Conservation (phyloP, 2,113 vertebrate genomes). For the Strix aluco region DNA sequence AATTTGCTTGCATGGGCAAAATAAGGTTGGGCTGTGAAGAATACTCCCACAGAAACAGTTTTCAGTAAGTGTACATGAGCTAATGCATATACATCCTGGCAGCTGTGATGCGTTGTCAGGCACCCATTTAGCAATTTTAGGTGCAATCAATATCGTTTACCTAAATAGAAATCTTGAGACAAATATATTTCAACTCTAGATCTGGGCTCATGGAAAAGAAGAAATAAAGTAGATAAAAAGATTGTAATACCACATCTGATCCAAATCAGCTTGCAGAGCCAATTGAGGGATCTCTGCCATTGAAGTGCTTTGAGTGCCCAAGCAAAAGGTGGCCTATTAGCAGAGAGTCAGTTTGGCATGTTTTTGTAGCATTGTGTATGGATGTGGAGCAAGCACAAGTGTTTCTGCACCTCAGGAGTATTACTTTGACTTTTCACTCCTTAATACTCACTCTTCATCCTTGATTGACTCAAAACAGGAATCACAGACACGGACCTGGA, state of each 20-base stretch:
- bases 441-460: slow-evolving; percentile 93
- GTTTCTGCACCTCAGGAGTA: not conserved
- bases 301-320: not conserved
- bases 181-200: not conserved
- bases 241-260: not conserved
- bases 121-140: not conserved
- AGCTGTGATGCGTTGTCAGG: not conserved
- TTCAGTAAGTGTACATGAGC: not conserved
- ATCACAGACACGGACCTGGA: slow-evolving; percentile 95
- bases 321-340: not conserved
- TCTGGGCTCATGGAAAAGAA: not conserved
- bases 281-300: not conserved
- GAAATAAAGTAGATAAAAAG: not conserved
- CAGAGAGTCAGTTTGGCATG: not conserved
- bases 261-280: not conserved
- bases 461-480: slow-evolving; percentile 91
- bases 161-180: not conserved
- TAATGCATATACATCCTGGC: not conserved
- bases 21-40: not conserved
- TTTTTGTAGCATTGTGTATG: not conserved
- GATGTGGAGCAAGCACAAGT: not conserved
- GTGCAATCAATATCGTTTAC: not conserved
- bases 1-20: not conserved
- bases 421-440: not conserved
- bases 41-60: not conserved